Base-by-base conservation (phyloP, 2,888 invertebrate species). In the Protonemura montana region DNA sequence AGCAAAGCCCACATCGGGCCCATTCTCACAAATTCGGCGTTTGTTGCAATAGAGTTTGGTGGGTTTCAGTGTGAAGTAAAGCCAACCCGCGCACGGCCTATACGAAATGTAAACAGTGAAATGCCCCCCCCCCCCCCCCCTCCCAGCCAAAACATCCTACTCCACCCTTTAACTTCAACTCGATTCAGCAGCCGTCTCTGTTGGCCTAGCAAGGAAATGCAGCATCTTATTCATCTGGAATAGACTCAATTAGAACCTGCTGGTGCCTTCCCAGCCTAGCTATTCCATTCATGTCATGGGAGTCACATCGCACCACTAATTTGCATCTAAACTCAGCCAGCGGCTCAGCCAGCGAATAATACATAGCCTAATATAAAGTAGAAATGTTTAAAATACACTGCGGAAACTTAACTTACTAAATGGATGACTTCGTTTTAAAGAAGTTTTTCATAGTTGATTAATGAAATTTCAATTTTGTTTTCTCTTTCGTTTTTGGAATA, bases 151-250 rank as follows among this genome's bases (percentile, higher is more conserved):
- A n/a, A n/a, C n/a, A n/a, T n/a, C n/a, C n/a, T n/a, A n/a, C n/a
- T n/a, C n/a, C n/a, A n/a, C n/a, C n/a, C n/a, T n/a, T n/a, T n/a
- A n/a, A n/a, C n/a, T n/a, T n/a, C n/a, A n/a, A n/a, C 59, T 21
- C 6, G 13, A 59, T 59, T 35, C 35, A 59, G 59, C 59, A 10
- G 3, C 35, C 59, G 3, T 21, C 13, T 10, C 59, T n/a, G n/a
- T n/a, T n/a, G 21, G 59, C 59, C 59, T 10, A 59, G 59, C 21
- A 7, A 59, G 59, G 59, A 59, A 59, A 59, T 59, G 59, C 59
- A 59, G 21, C 59, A 59, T 59, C 59, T 59, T 59, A 59, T 59
- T 59, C 59, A 59, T 59, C 59, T 59, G 59, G 59, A 59, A 59
- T 59, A 59, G 59, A 59, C 59, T 59, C 59, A 59, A 59, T 59